Base-by-base conservation (phyloP, 2,888 invertebrate species). In the Calameuta filiformis region DNA sequence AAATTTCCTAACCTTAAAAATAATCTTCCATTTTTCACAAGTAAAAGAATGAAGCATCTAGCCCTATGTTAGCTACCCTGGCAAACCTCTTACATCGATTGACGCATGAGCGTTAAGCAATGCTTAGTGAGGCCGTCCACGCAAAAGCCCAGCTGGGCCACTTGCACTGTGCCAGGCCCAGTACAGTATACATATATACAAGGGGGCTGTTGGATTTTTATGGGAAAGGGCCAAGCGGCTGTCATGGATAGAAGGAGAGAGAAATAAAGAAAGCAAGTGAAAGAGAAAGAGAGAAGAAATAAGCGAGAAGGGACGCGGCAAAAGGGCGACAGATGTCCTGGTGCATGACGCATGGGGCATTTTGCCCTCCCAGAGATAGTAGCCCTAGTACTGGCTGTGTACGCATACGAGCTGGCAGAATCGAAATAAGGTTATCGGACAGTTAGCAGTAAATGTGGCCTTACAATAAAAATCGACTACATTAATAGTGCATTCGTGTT, bases 261-360 rank as follows among this genome's bases (percentile, higher is more conserved):
- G 56, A 56, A 23, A 40, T 15, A 40, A 6, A 40, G 40, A 4
- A 15, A 40, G 15, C 4, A 15, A 40, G 40, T 40, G 15, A 40
- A 15, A 56, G 23, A 56, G 33, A 69, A 23, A 71, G 33, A 77
- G 34, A 69, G 77, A 68, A 73, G 35, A 33, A 12, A 23, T 23
- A 69, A 33, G 33, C 30, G 74, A 31, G 73, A 37, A 33, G 78
- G 56, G 35, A 75, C 81, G 85, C 81, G 83, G 81, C 79, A 85
- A 79, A 83, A 84, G 86, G 86, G 82, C 85, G 87, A 85, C 87
- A 86, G 86, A 86, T 86, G 86, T 86, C 85, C 87, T 82, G 81
- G 82, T 83, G 82, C 81, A 86, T 87, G 87, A 87, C 86, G 86
- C 86, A 87, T 83, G 82, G 69, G 77, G 77, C 79, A 78, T 78